These are phyloP conservation scores for Sebastes diploproa DNA, from an alignment of 2,797 vertebrate genomes.

Conservation along the genomic window DNA sequence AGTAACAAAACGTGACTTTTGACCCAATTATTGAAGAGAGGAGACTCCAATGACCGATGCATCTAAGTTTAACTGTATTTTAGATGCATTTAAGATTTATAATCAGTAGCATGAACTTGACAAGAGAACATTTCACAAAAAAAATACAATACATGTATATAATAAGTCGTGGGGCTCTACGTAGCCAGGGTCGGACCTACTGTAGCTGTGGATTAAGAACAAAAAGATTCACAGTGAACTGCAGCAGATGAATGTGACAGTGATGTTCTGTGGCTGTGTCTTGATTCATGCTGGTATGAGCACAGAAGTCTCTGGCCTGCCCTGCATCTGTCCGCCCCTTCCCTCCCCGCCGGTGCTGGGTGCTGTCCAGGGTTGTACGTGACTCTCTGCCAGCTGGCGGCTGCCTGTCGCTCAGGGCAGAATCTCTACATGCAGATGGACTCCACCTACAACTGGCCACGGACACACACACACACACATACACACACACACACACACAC, in stretches of 20 bases:
- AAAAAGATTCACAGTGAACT: background rate
- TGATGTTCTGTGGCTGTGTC: constrained; percentile 8
- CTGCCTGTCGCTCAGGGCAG: constrained; percentile 36
- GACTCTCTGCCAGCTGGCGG: constrained; percentile 50
- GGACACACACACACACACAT: background rate
- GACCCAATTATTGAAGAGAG: background rate
- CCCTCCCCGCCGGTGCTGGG: constrained; percentile 8
- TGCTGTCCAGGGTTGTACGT: constrained; percentile 25
- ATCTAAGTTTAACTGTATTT: background rate
- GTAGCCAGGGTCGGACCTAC: background rate
- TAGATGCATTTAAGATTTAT: background rate
- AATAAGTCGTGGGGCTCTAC: background rate
- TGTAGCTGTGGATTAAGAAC: background rate
- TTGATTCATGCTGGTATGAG: constrained; percentile 36
- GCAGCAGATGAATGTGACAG: constrained; percentile 31
- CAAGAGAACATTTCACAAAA: background rate
- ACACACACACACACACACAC: background rate
- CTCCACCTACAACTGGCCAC: constrained; percentile 39
- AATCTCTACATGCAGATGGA: constrained; percentile 48
- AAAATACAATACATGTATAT: background rate
- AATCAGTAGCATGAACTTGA: background rate
- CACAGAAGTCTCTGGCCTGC: constrained; percentile 42
- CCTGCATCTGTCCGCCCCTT: constrained; percentile 41
- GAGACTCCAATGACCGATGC: background rate
- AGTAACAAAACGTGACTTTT: background rate